Percentiles rank a stretch among this genome's conserved stretches.
Conservation (phyloP, 2,797 vertebrate genomes). For the Lagorchestes hirsutus region DNA sequence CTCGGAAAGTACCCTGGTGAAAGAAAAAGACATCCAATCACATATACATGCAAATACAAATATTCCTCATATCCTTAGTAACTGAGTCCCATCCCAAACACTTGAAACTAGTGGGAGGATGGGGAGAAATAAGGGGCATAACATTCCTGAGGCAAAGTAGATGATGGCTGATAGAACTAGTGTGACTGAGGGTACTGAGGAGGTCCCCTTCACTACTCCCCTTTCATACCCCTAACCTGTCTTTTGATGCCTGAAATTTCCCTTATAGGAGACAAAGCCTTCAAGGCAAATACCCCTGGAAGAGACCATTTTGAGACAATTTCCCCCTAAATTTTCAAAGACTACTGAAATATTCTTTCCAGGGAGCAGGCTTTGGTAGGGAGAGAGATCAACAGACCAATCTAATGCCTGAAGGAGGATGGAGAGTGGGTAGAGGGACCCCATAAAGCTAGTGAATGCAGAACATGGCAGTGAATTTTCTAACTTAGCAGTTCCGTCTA, state of each 20-base stretch:
- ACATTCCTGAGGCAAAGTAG: background rate
- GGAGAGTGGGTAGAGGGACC: background rate
- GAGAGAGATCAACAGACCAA: background rate
- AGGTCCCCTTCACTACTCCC: background rate
- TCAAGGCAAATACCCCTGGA: background rate
- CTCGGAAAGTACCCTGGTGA: constrained; percentile 89
- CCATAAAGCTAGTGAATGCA: background rate
- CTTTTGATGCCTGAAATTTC: background rate
- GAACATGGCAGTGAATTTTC: background rate
- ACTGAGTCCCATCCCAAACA: background rate
- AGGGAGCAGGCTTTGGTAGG: background rate
- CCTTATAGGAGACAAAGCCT: background rate
- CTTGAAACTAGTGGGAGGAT: background rate
- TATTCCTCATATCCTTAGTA: background rate
- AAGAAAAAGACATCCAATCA: background rate
- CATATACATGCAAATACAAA: background rate
- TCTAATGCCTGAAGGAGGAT: background rate
- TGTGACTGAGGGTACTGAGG: background rate
- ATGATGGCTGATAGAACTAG: background rate
- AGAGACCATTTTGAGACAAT: background rate
- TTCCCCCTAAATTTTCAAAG: background rate
- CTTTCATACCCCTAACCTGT: background rate
- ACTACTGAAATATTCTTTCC: background rate
- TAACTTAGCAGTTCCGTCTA: background rate
- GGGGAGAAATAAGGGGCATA: background rate